These are phyloP conservation scores for Idris sp. DNA, from an alignment of 1,140 invertebrate species.

Conservation along the genomic window DNA sequence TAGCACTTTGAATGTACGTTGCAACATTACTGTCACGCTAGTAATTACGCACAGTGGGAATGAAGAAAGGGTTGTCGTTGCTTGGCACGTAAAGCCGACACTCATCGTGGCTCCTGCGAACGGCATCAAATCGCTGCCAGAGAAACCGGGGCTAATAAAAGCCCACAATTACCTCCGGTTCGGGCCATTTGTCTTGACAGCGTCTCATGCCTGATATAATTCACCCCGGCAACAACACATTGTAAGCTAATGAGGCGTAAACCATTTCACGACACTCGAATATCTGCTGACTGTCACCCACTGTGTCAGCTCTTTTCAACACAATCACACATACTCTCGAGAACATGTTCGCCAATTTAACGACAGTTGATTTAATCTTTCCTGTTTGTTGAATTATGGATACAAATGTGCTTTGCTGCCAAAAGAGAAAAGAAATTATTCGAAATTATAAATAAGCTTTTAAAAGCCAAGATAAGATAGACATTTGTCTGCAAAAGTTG, in stretches of 20 bases:
- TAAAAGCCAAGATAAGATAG: no score
- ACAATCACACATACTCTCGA: constrained; percentile 2
- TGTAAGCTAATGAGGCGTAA: constrained; percentile 79
- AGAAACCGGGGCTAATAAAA: constrained; percentile 77
- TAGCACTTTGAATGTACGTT: constrained; percentile 70
- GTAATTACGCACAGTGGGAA: constrained; percentile 73
- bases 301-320: constrained; percentile 59
- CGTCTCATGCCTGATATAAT: constrained; percentile 79
- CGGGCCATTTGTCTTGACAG: constrained; percentile 78
- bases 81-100: constrained; percentile 42
- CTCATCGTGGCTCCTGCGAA: constrained; percentile 40
- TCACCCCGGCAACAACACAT: constrained; percentile 79
- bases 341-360: no score
- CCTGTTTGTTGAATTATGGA: no score
- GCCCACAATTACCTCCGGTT: constrained; percentile 79
- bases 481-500: no score
- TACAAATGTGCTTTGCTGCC: constrained; percentile 1
- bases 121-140: constrained; percentile 65
- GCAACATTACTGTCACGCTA: constrained; percentile 76
- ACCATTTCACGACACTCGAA: constrained; percentile 76
- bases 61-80: constrained; percentile 65
- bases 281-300: constrained; percentile 68
- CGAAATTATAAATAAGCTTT: no score
- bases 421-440: no score
- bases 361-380: no score